Conservation (phyloP, 1,140 invertebrate genomes). For the Drosophila bipectinata region DNA sequence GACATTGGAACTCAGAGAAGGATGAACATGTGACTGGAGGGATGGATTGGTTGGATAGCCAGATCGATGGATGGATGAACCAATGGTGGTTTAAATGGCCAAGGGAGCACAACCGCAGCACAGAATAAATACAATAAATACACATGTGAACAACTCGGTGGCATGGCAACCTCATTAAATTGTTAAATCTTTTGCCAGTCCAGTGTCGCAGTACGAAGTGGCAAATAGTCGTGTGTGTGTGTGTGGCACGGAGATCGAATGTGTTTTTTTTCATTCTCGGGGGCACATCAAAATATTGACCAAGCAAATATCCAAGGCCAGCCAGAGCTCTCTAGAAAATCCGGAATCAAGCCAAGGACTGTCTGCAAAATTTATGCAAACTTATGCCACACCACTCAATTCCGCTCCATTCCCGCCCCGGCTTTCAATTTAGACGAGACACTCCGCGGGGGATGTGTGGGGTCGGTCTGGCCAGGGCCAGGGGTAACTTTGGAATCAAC, state of each 20-base stretch:
- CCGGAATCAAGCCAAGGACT: constrained; percentile 64
- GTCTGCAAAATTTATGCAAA: constrained; percentile 75
- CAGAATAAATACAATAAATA: constrained; percentile 78
- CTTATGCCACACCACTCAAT: constrained; percentile 53
- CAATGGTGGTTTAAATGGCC: constrained; percentile 16
- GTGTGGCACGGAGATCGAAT: constrained; percentile 24
- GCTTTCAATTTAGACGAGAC: constrained; percentile 69
- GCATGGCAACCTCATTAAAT: constrained; percentile 74
- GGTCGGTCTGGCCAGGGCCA: background rate
- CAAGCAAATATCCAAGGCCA: constrained; percentile 64
- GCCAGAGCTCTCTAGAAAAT: constrained; percentile 6
- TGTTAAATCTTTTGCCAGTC: constrained; percentile 77
- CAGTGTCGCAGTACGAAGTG: constrained; percentile 40
- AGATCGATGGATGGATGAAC: constrained; percentile 11
- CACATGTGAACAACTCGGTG: constrained; percentile 60
- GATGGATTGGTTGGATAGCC: constrained; percentile 13
- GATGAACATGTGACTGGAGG: constrained; percentile 25
- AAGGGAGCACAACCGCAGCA: constrained; percentile 46
- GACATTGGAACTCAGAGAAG: constrained; percentile 8
- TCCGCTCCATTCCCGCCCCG: constrained; percentile 1
- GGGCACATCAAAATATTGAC: constrained; percentile 56
- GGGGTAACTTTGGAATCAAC: constrained; percentile 54
- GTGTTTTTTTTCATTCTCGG: background rate
- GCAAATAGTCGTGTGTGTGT: constrained; percentile 26
- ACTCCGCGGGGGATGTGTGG: constrained; percentile 30